Evolutionary conservation across 2,888 invertebrate genomes (phyloP), one percentile per base, ranked within the genome.

Genomic region (Metellina segmentata): DNA sequence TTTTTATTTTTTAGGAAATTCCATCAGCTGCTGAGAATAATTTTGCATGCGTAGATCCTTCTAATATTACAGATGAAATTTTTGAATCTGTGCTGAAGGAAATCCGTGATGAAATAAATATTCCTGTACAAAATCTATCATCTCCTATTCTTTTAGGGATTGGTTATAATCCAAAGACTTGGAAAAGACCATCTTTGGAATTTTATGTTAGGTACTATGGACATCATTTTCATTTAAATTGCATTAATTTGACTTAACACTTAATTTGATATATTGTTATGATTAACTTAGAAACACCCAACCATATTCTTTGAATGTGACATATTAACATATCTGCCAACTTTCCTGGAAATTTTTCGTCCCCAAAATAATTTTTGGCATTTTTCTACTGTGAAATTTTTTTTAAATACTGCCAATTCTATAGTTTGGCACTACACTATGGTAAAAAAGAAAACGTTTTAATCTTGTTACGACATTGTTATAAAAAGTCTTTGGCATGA

Each of bases 21-120:
- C 70, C 13, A 20, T 19, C 20, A 19, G 52, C 6, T 72, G 11
- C 49, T 79, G 77, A 20, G 16, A 49, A 78, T 20, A 51, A 78
- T 49, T 49, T 77, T n/a, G 53, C 82, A 49, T 48, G 34, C 71
- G 51, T 75, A 49, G 20, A 86, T 52, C n/a, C 87, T 34, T 78
- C 87, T 78, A 34, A n/a, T 51, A 94, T 95, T 16, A 92, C 94
- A 1, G 89, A 94, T 86, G 95, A 95, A 93, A 94, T 95, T 85
- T 95, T 95, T 94, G 93, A 94, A 79, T 95, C 95, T 4, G 94
- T 95, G 7, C 89, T 94, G 1, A 93, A 94, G 71, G 95, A 95
- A 93, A 94, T 95, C 6, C 93, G 94, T 86, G 95, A 95, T 93
- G 95, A 95, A 94, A 94, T 95, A 6, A 95, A 95, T 93, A 94